These are phyloP conservation scores for Drosophila mimica DNA, from an alignment of 2,888 invertebrate species.

Conservation along the genomic window DNA sequence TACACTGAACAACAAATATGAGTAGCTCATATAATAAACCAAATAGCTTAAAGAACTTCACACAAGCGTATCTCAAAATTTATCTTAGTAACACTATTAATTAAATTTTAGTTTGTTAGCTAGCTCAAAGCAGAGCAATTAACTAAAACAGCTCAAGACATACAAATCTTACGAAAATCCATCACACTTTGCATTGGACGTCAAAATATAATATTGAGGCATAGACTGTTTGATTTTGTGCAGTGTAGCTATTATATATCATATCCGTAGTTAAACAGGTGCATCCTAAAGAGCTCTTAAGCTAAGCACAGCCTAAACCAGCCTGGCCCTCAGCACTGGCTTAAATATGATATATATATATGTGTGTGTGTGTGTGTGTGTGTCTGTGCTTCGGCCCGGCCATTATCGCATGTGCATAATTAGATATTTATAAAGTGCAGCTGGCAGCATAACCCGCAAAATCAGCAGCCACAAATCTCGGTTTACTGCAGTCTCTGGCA, in stretches of 20 bases:
- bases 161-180: not conserved
- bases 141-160: not conserved
- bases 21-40: not conserved
- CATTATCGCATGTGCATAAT: constrained; percentile 40
- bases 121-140: not conserved
- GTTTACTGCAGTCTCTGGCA: constrained; percentile 17
- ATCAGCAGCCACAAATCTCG: constrained; percentile 31
- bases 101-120: not conserved
- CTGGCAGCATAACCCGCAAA: constrained; percentile 7
- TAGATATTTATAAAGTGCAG: constrained; percentile 50
- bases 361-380: not conserved
- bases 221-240: not conserved
- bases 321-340: constrained; percentile 25
- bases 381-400: not conserved
- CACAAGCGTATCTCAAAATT: not conserved
- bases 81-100: not conserved
- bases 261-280: constrained; percentile 28
- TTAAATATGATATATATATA: constrained; percentile 5
- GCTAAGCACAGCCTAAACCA: constrained; percentile 26
- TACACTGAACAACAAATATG: not conserved
- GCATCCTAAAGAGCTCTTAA: constrained; percentile 32
- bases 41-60: not conserved
- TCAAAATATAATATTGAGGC: not conserved
- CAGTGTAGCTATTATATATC: constrained; percentile 12
- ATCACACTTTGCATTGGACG: not conserved